phyloP scores from a whole-genome alignment of 2,797 vertebrate species.

The Crocidura indochinensis region DNA sequence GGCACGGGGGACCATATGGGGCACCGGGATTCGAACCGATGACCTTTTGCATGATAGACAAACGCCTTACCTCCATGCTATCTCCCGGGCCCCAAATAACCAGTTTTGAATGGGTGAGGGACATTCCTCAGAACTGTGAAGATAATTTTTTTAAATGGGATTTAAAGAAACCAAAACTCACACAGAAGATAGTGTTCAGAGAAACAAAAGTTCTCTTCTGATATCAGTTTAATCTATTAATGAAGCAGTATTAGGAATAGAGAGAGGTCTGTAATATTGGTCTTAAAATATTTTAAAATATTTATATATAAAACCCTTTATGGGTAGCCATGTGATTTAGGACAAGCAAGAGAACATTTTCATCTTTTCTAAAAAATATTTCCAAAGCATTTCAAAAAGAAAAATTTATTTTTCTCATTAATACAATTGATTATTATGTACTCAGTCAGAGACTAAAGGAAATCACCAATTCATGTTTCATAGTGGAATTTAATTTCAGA shows the following conservation, averaged over 20 bases:
- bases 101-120: neutral
- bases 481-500: conserved; percentile 17
- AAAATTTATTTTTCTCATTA: neutral
- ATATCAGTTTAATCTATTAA: too few relatives aligned
- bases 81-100: too few relatives aligned
- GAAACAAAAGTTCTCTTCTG: neutral
- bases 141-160: neutral
- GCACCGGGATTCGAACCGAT: too few relatives aligned
- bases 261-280: neutral
- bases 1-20: too few relatives aligned
- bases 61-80: too few relatives aligned
- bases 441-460: neutral
- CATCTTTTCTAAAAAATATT: neutral
- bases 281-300: neutral
- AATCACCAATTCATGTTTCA: neutral
- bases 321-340: neutral
- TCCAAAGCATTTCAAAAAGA: conserved; percentile 12
- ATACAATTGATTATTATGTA: neutral
- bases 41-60: too few relatives aligned
- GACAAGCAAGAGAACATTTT: neutral
- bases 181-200: neutral
- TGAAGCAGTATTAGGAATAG: too few relatives aligned
- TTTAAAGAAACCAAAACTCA: neutral
- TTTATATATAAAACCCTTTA: neutral
- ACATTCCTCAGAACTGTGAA: neutral